Base-by-base conservation (phyloP, 2,888 invertebrate species). In the Xanthia togata region DNA sequence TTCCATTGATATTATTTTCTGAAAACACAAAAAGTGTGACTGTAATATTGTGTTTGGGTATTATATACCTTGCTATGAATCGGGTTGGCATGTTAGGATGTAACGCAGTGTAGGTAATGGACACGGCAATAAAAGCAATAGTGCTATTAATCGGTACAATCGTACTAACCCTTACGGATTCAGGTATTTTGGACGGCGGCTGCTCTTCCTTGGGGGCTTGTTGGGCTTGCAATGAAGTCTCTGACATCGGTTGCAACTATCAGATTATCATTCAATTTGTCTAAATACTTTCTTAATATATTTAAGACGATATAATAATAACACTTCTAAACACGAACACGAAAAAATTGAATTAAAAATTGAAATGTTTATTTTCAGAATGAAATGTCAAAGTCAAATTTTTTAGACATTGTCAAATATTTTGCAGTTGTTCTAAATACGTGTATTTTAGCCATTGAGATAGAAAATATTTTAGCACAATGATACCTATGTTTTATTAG, bases 1-100 rank as follows among this genome's bases (percentile, higher is more conserved):
- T 94, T 96, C 97, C 97, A 94, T 97, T 94, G 94, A 96, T 90
- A 96, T 94, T 84, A 96, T 93, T 92, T 94, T 96, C 96, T 96
- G 95, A 44, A 94, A 94, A 73, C 73, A 57, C 68, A 73, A 57
- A 71, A 82, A 55, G 0, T 53, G 17, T 35, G 20, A 70, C 76
- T 70, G 70, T 38, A 63, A 35, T 31, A 47, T 26, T 38, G 8
- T 11, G 41, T 53, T 57, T 64, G 14, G 20, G 20, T 57, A 26
- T 4, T n/a, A 31, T 11, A 35, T 80, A 31, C 2, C 12, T 64
- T 50, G 23, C 0, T 41, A 63, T 23, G 12, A 64, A 55, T 53
- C 8, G 38, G n/a, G 31, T 23, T 31, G 17, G 3, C 2, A 35
- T 44, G 14, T 38, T n/a, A 31, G 3, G 4, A 38, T 14, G 14